A percentile compares a stretch with the other conserved stretches of the same genome.
Conservation (phyloP, 2,113 vertebrate species). For the Cololabis saira region DNA sequence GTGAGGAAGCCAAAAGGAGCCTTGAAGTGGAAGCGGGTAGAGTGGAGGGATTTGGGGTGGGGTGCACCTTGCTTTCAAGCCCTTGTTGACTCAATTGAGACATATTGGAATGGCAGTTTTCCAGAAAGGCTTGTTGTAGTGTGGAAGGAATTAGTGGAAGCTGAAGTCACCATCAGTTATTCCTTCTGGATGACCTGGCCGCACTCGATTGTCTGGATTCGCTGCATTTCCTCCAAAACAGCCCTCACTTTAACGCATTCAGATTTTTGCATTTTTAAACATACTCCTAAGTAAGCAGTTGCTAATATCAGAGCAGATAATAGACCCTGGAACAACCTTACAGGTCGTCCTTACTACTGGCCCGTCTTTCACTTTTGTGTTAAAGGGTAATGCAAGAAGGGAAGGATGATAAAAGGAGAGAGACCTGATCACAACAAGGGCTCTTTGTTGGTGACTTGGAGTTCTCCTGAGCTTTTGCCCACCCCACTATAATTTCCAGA, state of each 20-base stretch:
- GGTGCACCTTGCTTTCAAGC: conserved; percentile 69
- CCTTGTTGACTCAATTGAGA: conserved; percentile 78
- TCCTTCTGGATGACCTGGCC: conserved; percentile 87
- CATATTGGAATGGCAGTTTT: conserved; percentile 89
- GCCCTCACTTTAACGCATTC: conserved; percentile 35
- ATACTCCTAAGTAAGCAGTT: conserved; percentile 72
- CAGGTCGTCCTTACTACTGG: conserved; percentile 73
- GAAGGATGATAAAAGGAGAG: conserved; percentile 65
- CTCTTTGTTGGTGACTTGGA: conserved; percentile 85
- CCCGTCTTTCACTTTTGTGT: conserved; percentile 88
- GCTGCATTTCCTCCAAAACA: conserved; percentile 73
- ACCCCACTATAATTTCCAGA: conserved; percentile 48
- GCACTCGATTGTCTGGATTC: conserved; percentile 88
- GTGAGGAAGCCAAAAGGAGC: conserved; percentile 26
- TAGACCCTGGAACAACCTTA: conserved; percentile 84
- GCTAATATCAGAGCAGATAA: conserved; percentile 77
- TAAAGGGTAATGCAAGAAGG: conserved; percentile 68
- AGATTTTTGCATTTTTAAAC: conserved; percentile 19
- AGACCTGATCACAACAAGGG: conserved; percentile 87
- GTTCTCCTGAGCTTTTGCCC: conserved; percentile 60
- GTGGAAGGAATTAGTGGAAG: conserved; percentile 89
- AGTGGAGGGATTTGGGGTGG: conserved; percentile 58
- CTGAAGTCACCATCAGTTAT: conserved; percentile 94
- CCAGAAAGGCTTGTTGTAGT: conserved; percentile 88
- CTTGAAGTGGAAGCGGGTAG: conserved; percentile 25